Conservation (phyloP, 2,888 invertebrate species). For the Galerucella pusilla region DNA sequence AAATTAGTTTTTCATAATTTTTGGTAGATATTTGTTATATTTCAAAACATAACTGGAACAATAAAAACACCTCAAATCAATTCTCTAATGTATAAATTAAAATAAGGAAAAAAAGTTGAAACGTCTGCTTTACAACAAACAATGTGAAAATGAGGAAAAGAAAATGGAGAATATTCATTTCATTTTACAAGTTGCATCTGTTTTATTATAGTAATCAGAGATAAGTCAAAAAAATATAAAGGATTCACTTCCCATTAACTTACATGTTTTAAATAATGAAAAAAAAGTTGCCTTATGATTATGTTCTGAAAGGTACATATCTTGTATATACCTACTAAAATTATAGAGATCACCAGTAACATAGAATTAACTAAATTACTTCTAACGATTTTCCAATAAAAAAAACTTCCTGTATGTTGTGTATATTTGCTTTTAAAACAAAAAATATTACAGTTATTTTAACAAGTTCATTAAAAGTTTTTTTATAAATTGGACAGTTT, state of each 20-base stretch:
- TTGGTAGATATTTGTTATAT: too few species aligned
- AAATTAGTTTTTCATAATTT: too few species aligned
- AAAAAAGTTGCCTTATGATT: conserved; percentile 15
- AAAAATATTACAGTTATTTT: conserved; percentile 28
- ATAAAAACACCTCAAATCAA: too few species aligned
- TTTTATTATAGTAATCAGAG: neutral
- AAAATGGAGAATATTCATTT: too few species aligned
- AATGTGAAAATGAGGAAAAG: too few species aligned
- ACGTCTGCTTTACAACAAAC: too few species aligned
- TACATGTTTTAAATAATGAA: neutral
- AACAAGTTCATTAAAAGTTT: conserved; percentile 46
- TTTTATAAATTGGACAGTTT: too few species aligned
- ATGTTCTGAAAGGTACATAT: conserved; percentile 14
- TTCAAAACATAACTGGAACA: too few species aligned
- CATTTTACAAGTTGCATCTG: too few species aligned
- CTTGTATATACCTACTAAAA: conserved; percentile 28
- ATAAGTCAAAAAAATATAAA: neutral
- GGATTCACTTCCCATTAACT: neutral
- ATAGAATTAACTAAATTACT: conserved; percentile 36
- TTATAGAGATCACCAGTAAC: conserved; percentile 42
- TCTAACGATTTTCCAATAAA: conserved; percentile 32
- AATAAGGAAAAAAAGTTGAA: too few species aligned
- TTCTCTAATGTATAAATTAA: too few species aligned
- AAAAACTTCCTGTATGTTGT: conserved; percentile 41
- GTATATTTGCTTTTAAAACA: conserved; percentile 29